Evolutionary conservation across 2,888 invertebrate genomes (phyloP).

Genomic region (Rhimphoctona megacephalus): DNA sequence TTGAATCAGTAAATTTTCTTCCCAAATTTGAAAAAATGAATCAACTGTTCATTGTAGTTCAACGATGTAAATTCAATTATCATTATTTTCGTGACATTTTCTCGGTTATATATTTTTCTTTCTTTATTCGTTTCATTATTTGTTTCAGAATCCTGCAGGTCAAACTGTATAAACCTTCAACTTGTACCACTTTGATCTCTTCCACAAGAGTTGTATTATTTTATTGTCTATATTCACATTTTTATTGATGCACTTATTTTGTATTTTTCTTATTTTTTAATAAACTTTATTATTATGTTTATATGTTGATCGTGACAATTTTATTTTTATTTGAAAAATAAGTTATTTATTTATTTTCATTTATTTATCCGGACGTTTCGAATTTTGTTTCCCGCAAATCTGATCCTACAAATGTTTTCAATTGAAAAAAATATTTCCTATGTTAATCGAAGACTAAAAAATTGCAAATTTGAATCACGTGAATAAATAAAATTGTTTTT

Average conservation of each 20-base stretch:
- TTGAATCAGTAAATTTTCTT: neutral
- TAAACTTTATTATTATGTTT: slow-evolving; percentile 36
- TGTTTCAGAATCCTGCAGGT: slow-evolving; percentile 54
- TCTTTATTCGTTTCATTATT: slow-evolving; percentile 37
- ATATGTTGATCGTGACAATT: neutral
- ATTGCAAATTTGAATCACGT: neutral
- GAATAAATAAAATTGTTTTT: neutral
- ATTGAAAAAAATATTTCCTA: neutral
- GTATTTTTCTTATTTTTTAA: slow-evolving; percentile 59
- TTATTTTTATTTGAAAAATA: neutral
- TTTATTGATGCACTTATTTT: slow-evolving; percentile 51
- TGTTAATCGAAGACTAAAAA: neutral
- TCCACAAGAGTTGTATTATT: slow-evolving; percentile 52
- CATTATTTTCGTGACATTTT: neutral
- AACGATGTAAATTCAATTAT: neutral
- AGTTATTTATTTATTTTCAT: neutral
- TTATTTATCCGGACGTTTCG: neutral
- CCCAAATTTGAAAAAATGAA: neutral
- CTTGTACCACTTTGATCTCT: slow-evolving; percentile 27
- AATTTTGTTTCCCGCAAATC: neutral
- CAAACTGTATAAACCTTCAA: slow-evolving; percentile 32
- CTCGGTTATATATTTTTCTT: neutral
- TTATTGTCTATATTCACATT: slow-evolving; percentile 58
- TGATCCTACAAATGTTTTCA: neutral
- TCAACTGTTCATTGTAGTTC: neutral